Conservation (phyloP, 2,797 vertebrate species). For the Petrocephalus sullivani region DNA sequence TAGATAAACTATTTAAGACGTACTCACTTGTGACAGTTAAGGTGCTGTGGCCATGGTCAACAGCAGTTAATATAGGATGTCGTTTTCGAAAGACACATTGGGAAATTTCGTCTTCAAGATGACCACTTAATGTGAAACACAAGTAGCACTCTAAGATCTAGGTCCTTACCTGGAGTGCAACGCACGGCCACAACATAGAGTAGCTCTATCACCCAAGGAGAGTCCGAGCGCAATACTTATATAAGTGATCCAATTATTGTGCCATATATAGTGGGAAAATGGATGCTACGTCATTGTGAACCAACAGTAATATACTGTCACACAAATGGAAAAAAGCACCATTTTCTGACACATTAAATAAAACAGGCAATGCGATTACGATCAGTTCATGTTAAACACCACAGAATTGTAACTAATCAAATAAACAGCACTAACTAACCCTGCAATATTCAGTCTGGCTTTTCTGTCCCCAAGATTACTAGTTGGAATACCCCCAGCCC, state of each 20-base stretch:
- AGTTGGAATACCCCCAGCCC: not conserved
- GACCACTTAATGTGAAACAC: not conserved
- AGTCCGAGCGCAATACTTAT: constrained; percentile 1
- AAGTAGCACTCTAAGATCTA: not conserved
- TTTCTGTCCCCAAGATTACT: constrained; percentile 27
- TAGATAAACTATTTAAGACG: constrained; percentile 23
- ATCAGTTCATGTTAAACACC: constrained; percentile 27
- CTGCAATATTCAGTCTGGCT: constrained; percentile 30
- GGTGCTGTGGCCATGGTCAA: constrained; percentile 20
- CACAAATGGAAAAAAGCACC: constrained; percentile 7
- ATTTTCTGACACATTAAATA: constrained; percentile 25
- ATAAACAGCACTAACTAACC: constrained; percentile 31
- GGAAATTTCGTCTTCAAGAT: not conserved
- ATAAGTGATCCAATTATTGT: constrained; percentile 52
- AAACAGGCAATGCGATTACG: constrained; percentile 28
- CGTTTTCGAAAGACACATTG: not conserved
- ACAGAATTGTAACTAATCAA: constrained; percentile 15
- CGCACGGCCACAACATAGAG: not conserved
- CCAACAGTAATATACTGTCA: constrained; percentile 25
- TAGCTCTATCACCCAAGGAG: constrained; percentile 1
- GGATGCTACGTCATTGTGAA: not conserved
- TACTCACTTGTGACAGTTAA: constrained; percentile 22
- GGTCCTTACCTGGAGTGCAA: not conserved
- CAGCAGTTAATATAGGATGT: constrained; percentile 16
- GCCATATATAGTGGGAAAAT: constrained; percentile 40